Base-by-base conservation (phyloP, 2,113 vertebrate species). In the Mesoclemmys tuberculata region DNA sequence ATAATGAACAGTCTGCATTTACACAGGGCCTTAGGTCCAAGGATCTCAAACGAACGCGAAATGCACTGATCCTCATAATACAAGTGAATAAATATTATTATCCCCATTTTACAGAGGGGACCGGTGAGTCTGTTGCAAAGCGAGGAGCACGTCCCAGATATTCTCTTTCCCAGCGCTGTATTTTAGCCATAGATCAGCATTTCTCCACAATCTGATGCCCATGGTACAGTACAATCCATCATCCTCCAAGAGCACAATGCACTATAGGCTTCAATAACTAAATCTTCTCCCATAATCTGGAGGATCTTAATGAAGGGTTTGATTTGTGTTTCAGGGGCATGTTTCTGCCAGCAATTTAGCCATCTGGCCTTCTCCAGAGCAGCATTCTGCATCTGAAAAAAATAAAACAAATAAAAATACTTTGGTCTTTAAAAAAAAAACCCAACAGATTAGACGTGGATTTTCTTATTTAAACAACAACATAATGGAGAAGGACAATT, bases 171-270 rank as follows among this genome's bases (percentile, higher is more conserved):
- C 31, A 10, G 77, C 8, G n/a, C 29, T 79, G 41, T 55, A 58
- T 13, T 0, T 1, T 22, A 38, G 84, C 21, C 49, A 1, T 38
- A 2, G 0, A 16, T 18, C 1, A 24, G 3, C 71, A 10, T 29
- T 35, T 8, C 10, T 41, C 77, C 21, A 24, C 64, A 2, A 22
- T 27, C 6, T 74, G 68, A n/a, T 74, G 68, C n/a, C n/a, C 24
- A n/a, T 74, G 68, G n/a, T 38, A 41, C 16, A 74, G 35, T 74
- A 74, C 68, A 74, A 29, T 77, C 26, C 41, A 77, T 77, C 26
- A 44, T 41, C n/a, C 58, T 80, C 26, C 84, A 5, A 1, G 1
- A 1, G 19, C 8, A 44, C 51, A 29, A 54, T 35, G 0, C 27
- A 27, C 74, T 46, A 29, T 6, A 75, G 22, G 13, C 26, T 46